Percentiles rank a stretch among this genome's conserved stretches.
Evolutionary conservation across 2,113 vertebrate species (phyloP).

Genomic region (Erythrocercus mccallii): DNA sequence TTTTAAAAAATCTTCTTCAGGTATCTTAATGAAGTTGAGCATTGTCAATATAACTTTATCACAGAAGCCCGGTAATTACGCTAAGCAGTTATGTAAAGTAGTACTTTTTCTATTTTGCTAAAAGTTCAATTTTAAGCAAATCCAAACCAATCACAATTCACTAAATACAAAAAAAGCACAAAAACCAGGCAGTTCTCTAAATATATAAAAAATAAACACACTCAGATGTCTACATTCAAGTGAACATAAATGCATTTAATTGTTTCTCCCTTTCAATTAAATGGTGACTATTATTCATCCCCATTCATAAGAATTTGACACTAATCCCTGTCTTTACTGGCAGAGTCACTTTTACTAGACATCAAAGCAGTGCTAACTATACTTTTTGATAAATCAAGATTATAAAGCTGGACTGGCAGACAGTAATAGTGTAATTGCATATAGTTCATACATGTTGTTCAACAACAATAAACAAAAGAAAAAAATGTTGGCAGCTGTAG

Average conservation of each 20-base stretch:
- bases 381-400: not conserved
- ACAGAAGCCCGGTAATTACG: not conserved
- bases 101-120: not conserved
- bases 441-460: not conserved
- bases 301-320: not conserved
- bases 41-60: not conserved
- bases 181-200: not conserved
- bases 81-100: not conserved
- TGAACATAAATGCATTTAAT: not conserved
- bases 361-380: not conserved
- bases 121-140: not conserved
- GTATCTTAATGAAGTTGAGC: not conserved
- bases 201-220: not conserved
- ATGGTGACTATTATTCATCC: not conserved
- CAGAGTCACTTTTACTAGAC: not conserved
- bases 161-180: not conserved
- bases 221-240: not conserved
- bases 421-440: not conserved
- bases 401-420: not conserved
- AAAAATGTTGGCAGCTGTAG: not conserved
- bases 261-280: not conserved
- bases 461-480: not conserved
- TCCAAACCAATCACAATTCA: not conserved
- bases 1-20: not conserved
- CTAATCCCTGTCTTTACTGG: not conserved